Conservation (phyloP, 1,140 invertebrate genomes). For the Thaumatotibia leucotreta region DNA sequence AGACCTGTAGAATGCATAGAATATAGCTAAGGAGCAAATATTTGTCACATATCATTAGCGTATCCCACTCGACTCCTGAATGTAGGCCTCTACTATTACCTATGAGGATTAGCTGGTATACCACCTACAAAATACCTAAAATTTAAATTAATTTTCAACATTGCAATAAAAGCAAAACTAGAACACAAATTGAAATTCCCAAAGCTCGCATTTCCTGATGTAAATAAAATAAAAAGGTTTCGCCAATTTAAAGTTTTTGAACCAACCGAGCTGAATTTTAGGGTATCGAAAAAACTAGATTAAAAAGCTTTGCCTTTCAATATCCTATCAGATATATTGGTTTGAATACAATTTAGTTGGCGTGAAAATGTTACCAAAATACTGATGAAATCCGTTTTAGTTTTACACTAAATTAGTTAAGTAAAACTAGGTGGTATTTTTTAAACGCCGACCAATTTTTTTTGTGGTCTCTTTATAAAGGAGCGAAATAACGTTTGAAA, state of each 20-base stretch:
- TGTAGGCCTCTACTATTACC: too few species aligned
- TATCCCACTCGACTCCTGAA: too few species aligned
- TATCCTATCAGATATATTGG: slow-evolving; percentile 8
- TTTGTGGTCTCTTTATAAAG: too few species aligned
- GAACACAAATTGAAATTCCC: neutral
- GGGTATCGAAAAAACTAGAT: neutral
- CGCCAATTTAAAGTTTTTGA: neutral
- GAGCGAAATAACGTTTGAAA: too few species aligned
- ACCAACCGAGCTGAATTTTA: neutral
- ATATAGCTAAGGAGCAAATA: too few species aligned
- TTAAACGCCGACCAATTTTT: too few species aligned
- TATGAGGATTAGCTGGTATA: too few species aligned
- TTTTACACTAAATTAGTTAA: too few species aligned
- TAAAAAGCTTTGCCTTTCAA: slow-evolving; percentile 14
- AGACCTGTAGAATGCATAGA: too few species aligned
- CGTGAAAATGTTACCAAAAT: neutral
- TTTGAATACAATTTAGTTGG: neutral
- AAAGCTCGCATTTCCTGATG: neutral
- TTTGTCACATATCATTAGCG: too few species aligned
- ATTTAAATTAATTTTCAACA: neutral
- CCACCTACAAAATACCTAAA: neutral
- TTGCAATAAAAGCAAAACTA: neutral
- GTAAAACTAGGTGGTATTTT: too few species aligned
- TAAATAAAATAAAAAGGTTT: slow-evolving; percentile 2
- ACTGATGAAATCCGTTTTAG: neutral